These are phyloP conservation scores for Lypha dubia DNA, from an alignment of 2,888 invertebrate species.

Conservation along the genomic window DNA sequence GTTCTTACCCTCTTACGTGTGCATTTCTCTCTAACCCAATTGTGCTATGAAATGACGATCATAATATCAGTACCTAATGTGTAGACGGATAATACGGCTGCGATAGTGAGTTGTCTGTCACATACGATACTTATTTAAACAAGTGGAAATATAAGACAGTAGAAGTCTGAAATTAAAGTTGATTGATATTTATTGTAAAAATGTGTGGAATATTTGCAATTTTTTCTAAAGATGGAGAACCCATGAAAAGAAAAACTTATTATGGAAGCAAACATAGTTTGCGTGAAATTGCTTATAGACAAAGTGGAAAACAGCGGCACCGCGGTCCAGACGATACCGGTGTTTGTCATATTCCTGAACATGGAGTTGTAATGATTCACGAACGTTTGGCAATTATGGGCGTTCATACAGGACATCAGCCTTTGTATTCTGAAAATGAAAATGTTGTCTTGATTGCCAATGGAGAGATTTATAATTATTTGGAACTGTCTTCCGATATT, in stretches of 20 bases:
- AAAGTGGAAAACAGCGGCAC: slow-evolving; percentile 81
- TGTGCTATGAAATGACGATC: too few relatives aligned
- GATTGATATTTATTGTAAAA: too few relatives aligned
- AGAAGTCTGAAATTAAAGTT: too few relatives aligned
- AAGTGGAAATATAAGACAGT: too few relatives aligned
- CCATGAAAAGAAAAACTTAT: slow-evolving; percentile 76
- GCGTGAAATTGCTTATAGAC: slow-evolving; percentile 81
- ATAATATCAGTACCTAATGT: too few relatives aligned
- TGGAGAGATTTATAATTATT: slow-evolving; percentile 83
- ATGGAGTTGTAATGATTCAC: slow-evolving; percentile 81
- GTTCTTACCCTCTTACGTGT: too few relatives aligned
- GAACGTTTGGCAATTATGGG: slow-evolving; percentile 81
- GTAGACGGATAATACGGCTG: too few relatives aligned
- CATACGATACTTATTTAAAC: too few relatives aligned
- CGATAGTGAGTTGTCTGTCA: too few relatives aligned
- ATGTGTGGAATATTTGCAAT: slow-evolving; percentile 83
- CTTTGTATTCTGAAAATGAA: slow-evolving; percentile 79
- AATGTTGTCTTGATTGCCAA: slow-evolving; percentile 81
- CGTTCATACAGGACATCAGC: slow-evolving; percentile 81
- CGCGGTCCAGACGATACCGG: slow-evolving; percentile 83
- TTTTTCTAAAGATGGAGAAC: slow-evolving; percentile 79
- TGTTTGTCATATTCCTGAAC: slow-evolving; percentile 77
- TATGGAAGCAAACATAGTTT: slow-evolving; percentile 76
- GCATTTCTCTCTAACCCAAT: too few relatives aligned
- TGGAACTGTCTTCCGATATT: slow-evolving; percentile 80